A percentile compares a stretch with the other conserved stretches of the same genome.
phyloP scores from a whole-genome alignment of 1,140 invertebrate species.

The Galendromus occidentalis region DNA sequence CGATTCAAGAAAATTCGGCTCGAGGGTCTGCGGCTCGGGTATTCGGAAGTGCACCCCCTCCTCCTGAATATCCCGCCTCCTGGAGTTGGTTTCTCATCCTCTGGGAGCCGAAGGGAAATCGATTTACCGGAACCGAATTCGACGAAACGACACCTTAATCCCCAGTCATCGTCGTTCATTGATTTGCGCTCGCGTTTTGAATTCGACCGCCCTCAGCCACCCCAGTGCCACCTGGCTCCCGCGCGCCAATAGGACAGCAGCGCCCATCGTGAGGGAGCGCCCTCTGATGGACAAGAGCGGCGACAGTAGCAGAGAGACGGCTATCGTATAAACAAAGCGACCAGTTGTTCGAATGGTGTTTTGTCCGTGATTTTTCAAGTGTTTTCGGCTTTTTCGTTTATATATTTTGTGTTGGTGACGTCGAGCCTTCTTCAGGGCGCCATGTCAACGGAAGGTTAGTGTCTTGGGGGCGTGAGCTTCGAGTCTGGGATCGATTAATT shows the following conservation, averaged over 20 bases:
- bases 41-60: no score
- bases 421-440: conserved; percentile 10
- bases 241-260: neutral
- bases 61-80: no score
- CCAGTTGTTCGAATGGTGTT: conserved; percentile 12
- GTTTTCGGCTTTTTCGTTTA: conserved; percentile 11
- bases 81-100: no score
- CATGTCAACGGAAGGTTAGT: conserved; percentile 9
- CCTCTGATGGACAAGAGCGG: neutral
- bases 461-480: neutral
- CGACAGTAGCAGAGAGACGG: neutral
- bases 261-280: neutral
- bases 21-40: no score
- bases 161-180: neutral
- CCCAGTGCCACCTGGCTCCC: neutral
- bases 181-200: neutral
- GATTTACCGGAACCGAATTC: neutral
- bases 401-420: conserved; percentile 11
- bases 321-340: conserved; percentile 5
- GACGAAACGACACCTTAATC: neutral
- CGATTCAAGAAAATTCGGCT: no score
- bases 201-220: neutral
- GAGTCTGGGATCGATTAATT: neutral
- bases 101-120: no score
- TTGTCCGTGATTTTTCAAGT: conserved; percentile 9